These are phyloP conservation scores for Neotoma lepida DNA, from an alignment of 2,113 vertebrate species.

Conservation along the genomic window DNA sequence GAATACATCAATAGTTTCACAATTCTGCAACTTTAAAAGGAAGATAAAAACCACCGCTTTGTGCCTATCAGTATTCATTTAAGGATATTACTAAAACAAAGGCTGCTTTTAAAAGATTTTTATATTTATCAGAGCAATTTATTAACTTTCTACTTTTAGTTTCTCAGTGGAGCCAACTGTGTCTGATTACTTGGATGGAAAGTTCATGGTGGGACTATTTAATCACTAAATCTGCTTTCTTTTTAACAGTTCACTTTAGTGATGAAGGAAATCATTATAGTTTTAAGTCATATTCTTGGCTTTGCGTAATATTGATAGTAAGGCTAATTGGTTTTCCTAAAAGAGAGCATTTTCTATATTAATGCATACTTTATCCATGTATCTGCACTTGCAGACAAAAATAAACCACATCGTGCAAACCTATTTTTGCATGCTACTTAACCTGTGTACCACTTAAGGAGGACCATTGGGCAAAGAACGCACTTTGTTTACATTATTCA, in stretches of 20 bases:
- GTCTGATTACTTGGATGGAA: neutral
- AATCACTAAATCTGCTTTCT: constrained; percentile 1
- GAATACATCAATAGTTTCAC: neutral
- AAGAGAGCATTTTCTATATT: neutral
- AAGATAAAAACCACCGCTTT: neutral
- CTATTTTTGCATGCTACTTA: neutral
- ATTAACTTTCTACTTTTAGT: neutral
- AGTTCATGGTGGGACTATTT: neutral
- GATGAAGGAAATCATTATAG: neutral
- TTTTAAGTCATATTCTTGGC: neutral
- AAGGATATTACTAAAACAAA: neutral
- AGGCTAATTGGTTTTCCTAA: neutral
- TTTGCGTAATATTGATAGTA: neutral
- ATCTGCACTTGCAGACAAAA: constrained; percentile 24
- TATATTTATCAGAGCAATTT: neutral
- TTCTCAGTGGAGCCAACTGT: neutral
- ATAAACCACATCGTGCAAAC: neutral
- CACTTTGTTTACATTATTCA: constrained; percentile 47
- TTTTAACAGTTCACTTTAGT: neutral
- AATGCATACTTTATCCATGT: neutral
- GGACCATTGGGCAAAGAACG: neutral
- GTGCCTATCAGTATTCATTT: neutral
- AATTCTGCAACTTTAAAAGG: neutral
- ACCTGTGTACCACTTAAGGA: neutral
- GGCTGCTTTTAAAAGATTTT: neutral